phyloP scores from a whole-genome alignment of 2,113 vertebrate genomes.

The Planiliza haematocheilus region DNA sequence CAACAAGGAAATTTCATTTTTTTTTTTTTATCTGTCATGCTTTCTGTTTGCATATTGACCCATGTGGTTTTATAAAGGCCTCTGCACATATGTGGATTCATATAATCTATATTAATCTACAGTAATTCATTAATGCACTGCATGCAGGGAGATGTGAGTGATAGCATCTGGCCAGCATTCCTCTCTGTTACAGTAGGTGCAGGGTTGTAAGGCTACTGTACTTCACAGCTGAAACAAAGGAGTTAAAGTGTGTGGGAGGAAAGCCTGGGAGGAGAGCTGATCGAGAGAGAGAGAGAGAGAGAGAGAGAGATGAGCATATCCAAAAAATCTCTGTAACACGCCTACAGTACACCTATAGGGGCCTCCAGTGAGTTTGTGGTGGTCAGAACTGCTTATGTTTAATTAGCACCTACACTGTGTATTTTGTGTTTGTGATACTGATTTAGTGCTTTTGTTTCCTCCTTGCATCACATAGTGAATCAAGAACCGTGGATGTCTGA shows the following conservation, averaged over 20 bases:
- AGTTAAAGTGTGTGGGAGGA: slow-evolving; percentile 68
- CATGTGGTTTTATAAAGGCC: neutral
- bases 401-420: slow-evolving; percentile 17
- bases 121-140: slow-evolving; percentile 1
- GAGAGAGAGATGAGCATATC: slow-evolving; percentile 43
- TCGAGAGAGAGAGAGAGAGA: slow-evolving; percentile 38
- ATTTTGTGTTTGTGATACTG: neutral
- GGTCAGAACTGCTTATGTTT: neutral
- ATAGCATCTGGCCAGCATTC: slow-evolving; percentile 13
- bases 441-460: neutral
- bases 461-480: neutral
- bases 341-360: slow-evolving; percentile 47
- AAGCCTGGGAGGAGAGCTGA: slow-evolving; percentile 37
- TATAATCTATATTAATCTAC: neutral
- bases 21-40: neutral
- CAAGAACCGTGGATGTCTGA: neutral
- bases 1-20: neutral
- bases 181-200: slow-evolving; percentile 29
- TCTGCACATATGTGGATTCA: slow-evolving; percentile 34
- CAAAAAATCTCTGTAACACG: slow-evolving; percentile 60
- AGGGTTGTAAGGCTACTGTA: slow-evolving; percentile 43
- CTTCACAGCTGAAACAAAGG: slow-evolving; percentile 60
- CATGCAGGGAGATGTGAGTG: neutral
- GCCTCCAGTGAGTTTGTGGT: slow-evolving; percentile 15
- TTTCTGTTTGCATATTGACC: slow-evolving; percentile 17